These are phyloP conservation scores for Scaptomyza montana DNA, from an alignment of 1,140 invertebrate species.

Conservation along the genomic window DNA sequence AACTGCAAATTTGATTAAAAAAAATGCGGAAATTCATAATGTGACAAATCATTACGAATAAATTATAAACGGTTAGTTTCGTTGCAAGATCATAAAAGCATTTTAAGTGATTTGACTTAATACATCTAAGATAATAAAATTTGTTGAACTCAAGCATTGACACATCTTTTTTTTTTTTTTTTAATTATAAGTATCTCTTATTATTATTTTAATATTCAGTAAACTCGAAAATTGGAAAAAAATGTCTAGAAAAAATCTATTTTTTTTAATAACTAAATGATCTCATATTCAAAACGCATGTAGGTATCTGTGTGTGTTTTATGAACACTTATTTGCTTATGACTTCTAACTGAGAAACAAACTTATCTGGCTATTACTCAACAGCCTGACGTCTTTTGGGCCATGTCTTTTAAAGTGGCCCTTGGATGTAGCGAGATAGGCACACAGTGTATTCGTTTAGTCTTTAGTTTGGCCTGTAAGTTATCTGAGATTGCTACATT, in stretches of 20 bases:
- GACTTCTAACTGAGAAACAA: slow-evolving; percentile 21
- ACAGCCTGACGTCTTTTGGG: slow-evolving; percentile 25
- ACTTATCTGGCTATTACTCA: slow-evolving; percentile 34
- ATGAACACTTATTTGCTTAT: slow-evolving; percentile 37
- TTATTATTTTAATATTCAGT: too few species aligned
- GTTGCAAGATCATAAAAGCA: too few species aligned
- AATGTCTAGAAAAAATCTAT: too few species aligned
- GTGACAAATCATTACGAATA: slow-evolving; percentile 6
- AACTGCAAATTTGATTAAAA: slow-evolving; percentile 22
- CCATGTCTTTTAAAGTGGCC: slow-evolving; percentile 38
- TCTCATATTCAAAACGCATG: slow-evolving; percentile 15
- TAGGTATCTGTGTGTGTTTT: background rate
- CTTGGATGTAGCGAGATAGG: slow-evolving; percentile 18
- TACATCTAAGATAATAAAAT: too few species aligned
- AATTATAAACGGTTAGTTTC: background rate
- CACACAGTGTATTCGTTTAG: background rate
- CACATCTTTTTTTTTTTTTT: too few species aligned
- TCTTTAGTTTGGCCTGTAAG: background rate
- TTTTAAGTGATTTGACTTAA: too few species aligned
- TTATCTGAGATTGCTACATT: slow-evolving; percentile 29
- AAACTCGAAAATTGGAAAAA: too few species aligned
- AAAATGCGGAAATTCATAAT: slow-evolving; percentile 33
- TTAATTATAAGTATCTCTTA: too few species aligned
- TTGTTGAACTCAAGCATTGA: too few species aligned
- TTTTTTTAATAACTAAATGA: slow-evolving; percentile 5